Evolutionary conservation across 2,797 vertebrate genomes (phyloP).

Genomic region (Periparus ater): DNA sequence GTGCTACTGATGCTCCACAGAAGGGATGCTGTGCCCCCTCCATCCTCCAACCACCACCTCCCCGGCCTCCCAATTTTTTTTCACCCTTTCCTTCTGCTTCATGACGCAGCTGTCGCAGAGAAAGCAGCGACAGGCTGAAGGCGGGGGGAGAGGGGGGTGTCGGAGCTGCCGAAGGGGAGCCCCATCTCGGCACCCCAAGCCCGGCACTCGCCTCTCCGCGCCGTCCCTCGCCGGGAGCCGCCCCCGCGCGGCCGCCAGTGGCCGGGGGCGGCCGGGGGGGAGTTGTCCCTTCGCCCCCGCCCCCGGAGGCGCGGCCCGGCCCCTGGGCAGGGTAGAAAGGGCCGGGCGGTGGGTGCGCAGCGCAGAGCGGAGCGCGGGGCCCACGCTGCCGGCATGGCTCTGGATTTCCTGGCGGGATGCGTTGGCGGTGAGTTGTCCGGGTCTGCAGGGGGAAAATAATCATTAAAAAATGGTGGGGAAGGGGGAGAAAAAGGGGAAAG

Average conservation of each 20-base stretch:
- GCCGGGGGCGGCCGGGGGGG: constrained; percentile 35
- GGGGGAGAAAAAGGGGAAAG: no score
- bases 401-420: constrained; percentile 95
- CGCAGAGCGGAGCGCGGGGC: background rate
- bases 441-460: accelerated
- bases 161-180: background rate
- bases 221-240: background rate
- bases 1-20: accelerated
- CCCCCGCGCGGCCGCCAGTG: constrained; percentile 35
- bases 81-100: background rate
- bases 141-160: accelerated
- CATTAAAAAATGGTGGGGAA: background rate
- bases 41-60: background rate
- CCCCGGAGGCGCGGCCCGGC: background rate
- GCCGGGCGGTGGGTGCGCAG: background rate
- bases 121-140: background rate
- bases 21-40: background rate
- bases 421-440: constrained; percentile 85
- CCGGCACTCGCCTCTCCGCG: background rate
- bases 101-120: accelerated
- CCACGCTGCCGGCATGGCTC: constrained; percentile 74
- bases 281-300: constrained; percentile 56
- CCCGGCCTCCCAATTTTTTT: background rate
- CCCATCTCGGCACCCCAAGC: accelerated
- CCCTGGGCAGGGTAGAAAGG: background rate